A percentile compares a stretch with the other conserved stretches of the same genome.
phyloP scores from a whole-genome alignment of 2,888 invertebrate genomes.

The Agrochola lychnidis region DNA sequence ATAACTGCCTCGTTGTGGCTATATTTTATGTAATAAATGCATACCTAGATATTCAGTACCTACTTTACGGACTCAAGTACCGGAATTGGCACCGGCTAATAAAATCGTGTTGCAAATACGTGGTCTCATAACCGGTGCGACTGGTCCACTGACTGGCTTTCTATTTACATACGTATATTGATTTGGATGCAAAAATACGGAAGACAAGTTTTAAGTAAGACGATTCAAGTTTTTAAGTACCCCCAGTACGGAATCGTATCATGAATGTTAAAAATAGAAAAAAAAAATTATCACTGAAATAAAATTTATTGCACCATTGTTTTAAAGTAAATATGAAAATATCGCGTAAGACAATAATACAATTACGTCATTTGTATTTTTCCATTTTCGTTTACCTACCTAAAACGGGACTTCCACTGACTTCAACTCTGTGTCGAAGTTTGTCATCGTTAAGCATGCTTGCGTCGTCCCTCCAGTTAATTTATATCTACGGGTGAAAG shows the following conservation, averaged over 20 bases:
- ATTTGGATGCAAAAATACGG: slow-evolving; percentile 66
- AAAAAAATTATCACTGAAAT: not conserved
- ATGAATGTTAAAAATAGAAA: not conserved
- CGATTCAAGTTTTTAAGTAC: slow-evolving; percentile 5
- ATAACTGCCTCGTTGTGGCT: slow-evolving; percentile 17
- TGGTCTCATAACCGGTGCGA: slow-evolving; percentile 68
- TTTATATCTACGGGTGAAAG: slow-evolving; percentile 5
- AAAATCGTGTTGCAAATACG: slow-evolving; percentile 64
- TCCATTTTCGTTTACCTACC: not conserved
- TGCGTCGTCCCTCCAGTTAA: slow-evolving; percentile 1
- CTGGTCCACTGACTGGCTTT: slow-evolving; percentile 69
- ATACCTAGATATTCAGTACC: slow-evolving; percentile 39
- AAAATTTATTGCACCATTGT: slow-evolving; percentile 18
- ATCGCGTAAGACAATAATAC: slow-evolving; percentile 6
- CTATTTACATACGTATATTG: slow-evolving; percentile 70
- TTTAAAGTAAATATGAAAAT: slow-evolving; percentile 5
- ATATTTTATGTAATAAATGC: slow-evolving; percentile 32
- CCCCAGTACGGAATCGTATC: not conserved
- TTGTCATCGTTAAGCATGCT: slow-evolving; percentile 26
- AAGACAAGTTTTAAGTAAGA: slow-evolving; percentile 30
- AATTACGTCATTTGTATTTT: slow-evolving; percentile 34
- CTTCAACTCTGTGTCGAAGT: slow-evolving; percentile 8
- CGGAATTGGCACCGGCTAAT: slow-evolving; percentile 63
- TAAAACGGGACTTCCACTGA: slow-evolving; percentile 10
- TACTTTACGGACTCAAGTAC: slow-evolving; percentile 50